A percentile compares a stretch with the other conserved stretches of the same genome.
phyloP scores from a whole-genome alignment of 1,140 invertebrate species.

The Trichonephila clavipes region DNA sequence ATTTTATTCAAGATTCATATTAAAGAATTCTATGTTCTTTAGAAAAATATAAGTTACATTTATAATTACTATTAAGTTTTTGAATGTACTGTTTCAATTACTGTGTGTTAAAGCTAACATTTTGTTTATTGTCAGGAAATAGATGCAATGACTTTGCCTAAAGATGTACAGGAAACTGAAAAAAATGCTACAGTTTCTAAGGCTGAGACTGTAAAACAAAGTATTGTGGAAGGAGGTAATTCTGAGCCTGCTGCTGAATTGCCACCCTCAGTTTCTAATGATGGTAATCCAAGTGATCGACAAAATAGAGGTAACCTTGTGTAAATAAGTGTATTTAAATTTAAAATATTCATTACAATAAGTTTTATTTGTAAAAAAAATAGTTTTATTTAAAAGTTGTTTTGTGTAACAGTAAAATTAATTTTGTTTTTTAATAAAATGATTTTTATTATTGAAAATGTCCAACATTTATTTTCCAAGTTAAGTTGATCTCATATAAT shows the following conservation, averaged over 20 bases:
- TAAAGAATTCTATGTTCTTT: neutral
- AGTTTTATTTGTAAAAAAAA: neutral
- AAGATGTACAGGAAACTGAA: neutral
- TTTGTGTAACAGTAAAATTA: too few relatives aligned
- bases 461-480: neutral
- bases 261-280: neutral
- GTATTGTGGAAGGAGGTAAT: neutral
- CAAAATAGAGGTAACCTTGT: neutral
- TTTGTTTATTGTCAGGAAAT: conserved; percentile 44
- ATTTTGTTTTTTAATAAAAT: too few relatives aligned
- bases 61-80: neutral
- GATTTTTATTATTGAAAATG: neutral
- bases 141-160: conserved; percentile 51
- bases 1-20: too few relatives aligned
- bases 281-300: neutral
- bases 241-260: neutral
- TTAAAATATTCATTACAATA: neutral
- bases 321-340: neutral
- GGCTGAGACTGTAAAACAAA: neutral
- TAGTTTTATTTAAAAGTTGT: too few relatives aligned
- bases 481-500: too few relatives aligned
- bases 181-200: neutral
- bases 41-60: neutral
- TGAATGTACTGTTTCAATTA: neutral
- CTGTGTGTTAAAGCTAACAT: neutral